phyloP scores from a whole-genome alignment of 2,113 vertebrate species.

The Columba livia region DNA sequence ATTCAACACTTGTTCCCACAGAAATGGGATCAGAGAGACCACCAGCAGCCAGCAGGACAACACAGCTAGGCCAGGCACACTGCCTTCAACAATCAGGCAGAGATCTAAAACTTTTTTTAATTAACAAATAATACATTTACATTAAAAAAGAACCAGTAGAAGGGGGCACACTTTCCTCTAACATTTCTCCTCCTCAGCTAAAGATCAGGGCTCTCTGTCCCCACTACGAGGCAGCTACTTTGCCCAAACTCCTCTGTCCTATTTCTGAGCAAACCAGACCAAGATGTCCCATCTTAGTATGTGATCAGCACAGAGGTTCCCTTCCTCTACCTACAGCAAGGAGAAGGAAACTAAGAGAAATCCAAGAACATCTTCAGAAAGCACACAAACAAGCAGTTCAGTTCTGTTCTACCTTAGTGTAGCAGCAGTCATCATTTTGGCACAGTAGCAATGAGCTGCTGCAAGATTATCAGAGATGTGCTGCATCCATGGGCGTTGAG shows the following conservation, averaged over 20 bases:
- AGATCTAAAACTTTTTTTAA: neutral
- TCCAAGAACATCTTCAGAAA: neutral
- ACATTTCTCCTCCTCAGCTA: neutral
- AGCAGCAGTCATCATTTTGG: neutral
- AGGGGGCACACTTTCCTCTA: neutral
- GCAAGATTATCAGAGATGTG: neutral
- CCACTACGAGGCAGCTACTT: accelerated
- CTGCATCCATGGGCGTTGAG: neutral
- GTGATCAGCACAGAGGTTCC: neutral
- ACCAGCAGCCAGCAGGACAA: neutral
- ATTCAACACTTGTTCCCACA: neutral
- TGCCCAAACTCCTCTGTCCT: too few species aligned
- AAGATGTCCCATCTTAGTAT: neutral
- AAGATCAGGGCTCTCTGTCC: neutral
- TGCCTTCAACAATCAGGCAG: neutral
- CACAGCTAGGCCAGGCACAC: accelerated
- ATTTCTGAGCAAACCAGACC: too few species aligned
- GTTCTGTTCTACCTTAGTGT: neutral
- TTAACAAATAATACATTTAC: neutral
- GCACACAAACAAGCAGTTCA: neutral
- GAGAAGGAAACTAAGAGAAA: neutral
- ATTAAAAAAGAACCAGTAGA: neutral
- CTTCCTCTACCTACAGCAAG: neutral
- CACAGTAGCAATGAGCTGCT: neutral
- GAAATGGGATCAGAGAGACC: neutral